Conservation (phyloP, 2,113 vertebrate species). For the Blennius ocellaris region DNA sequence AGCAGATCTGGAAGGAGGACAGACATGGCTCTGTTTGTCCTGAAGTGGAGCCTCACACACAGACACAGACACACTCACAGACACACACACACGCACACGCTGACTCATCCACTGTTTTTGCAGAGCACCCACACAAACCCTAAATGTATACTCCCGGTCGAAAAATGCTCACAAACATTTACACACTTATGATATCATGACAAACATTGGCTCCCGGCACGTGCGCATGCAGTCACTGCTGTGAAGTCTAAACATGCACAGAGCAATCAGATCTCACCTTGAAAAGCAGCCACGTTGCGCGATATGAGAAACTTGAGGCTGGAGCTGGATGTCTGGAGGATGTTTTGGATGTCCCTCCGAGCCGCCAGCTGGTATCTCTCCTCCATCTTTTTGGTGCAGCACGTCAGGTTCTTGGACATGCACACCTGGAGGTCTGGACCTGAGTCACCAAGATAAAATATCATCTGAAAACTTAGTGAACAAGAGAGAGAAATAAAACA, state of each 20-base stretch:
- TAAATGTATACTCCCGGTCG: conserved; percentile 16
- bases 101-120: conserved; percentile 53
- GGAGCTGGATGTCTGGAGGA: conserved; percentile 87
- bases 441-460: conserved; percentile 46
- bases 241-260: conserved; percentile 2
- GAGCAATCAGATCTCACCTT: conserved; percentile 81
- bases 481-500: not conserved
- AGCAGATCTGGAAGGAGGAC: conserved; percentile 50
- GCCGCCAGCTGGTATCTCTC: conserved; percentile 87
- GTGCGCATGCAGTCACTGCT: not conserved
- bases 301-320: conserved; percentile 87
- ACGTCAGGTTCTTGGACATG: conserved; percentile 83
- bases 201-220: conserved; percentile 40
- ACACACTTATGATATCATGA: conserved; percentile 34
- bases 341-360: conserved; percentile 86
- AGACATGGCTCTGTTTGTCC: conserved; percentile 60
- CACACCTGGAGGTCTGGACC: conserved; percentile 91
- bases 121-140: conserved; percentile 60
- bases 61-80: not conserved
- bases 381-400: conserved; percentile 92
- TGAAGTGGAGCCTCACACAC: conserved; percentile 35
- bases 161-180: conserved; percentile 47
- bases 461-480: conserved; percentile 2
- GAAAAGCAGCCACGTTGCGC: conserved; percentile 88
- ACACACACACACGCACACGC: conserved; percentile 4